Conservation (phyloP, 2,113 vertebrate species). For the Pterocles orientalis region DNA sequence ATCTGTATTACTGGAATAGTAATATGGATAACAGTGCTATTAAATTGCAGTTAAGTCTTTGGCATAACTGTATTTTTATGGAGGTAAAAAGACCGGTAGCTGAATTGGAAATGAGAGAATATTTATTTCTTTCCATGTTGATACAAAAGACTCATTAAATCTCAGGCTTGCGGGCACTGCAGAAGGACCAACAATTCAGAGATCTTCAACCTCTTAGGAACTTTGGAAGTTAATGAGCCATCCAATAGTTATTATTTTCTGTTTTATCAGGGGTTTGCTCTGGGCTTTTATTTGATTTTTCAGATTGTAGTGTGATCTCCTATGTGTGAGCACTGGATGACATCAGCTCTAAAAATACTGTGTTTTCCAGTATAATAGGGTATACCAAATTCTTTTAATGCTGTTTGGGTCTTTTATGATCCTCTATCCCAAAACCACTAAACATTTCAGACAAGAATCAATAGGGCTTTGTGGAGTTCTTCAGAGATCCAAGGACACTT, state of each 20-base stretch:
- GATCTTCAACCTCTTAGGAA: slow-evolving; percentile 16
- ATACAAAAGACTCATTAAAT: slow-evolving; percentile 42
- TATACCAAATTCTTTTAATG: background rate
- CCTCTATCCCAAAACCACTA: background rate
- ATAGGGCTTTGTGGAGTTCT: background rate
- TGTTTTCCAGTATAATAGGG: background rate
- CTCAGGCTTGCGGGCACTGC: slow-evolving; percentile 4
- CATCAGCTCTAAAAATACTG: background rate
- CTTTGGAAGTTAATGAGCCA: slow-evolving; percentile 53
- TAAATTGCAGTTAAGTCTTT: background rate
- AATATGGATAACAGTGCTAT: background rate
- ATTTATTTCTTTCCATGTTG: background rate
- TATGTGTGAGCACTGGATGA: background rate
- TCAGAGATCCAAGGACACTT: background rate
- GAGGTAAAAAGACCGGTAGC: background rate
- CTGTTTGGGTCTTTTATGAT: background rate
- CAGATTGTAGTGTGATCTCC: background rate
- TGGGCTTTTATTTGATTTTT: slow-evolving; percentile 57
- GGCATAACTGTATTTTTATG: background rate
- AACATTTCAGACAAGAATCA: background rate
- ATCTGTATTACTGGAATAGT: background rate
- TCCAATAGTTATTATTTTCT: slow-evolving; percentile 27
- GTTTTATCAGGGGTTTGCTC: slow-evolving; percentile 1
- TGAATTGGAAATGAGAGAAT: background rate
- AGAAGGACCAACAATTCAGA: slow-evolving; percentile 34